These are phyloP conservation scores for Drosophila nigricruria DNA, from an alignment of 2,888 invertebrate species.

Conservation along the genomic window DNA sequence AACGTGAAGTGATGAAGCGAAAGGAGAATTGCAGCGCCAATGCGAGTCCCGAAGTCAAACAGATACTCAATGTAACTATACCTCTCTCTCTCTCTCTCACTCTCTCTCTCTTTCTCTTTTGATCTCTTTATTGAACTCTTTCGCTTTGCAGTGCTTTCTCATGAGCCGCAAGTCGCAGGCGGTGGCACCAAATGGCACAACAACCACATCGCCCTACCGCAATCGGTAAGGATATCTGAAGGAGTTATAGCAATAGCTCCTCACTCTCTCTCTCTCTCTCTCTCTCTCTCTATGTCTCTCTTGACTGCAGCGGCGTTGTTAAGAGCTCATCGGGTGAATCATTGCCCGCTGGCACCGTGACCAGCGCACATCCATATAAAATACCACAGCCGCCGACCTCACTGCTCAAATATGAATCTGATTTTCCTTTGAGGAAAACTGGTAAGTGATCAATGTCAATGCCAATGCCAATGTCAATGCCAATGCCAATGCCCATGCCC, in stretches of 20 bases:
- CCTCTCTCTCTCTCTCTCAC: not conserved
- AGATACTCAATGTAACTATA: conserved; percentile 93
- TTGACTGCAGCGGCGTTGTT: conserved; percentile 87
- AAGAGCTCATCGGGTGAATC: conserved; percentile 89
- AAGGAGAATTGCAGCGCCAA: conserved; percentile 98
- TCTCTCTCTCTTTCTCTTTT: not conserved
- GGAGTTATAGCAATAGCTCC: not conserved
- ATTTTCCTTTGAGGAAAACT: conserved; percentile 97
- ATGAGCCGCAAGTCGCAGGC: conserved; percentile 92
- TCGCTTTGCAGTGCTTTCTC: conserved; percentile 88
- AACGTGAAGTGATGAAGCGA: conserved; percentile 95
- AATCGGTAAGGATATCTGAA: conserved; percentile 88
- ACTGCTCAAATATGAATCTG: conserved; percentile 86
- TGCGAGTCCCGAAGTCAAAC: conserved; percentile 98
- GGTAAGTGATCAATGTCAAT: conserved; percentile 87
- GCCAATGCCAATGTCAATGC: not conserved
- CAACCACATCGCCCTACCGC: conserved; percentile 90
- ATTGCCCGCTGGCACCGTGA: conserved; percentile 87
- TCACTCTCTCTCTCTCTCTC: not conserved
- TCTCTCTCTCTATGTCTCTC: not conserved
- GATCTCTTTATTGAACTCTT: not conserved
- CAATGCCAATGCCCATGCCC: not conserved
- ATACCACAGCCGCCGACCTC: conserved; percentile 88
- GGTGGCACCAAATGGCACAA: conserved; percentile 90
- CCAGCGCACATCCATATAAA: conserved; percentile 89